These are phyloP conservation scores for Vollenhovia emeryi DNA, from an alignment of 1,140 invertebrate genomes.

Conservation along the genomic window DNA sequence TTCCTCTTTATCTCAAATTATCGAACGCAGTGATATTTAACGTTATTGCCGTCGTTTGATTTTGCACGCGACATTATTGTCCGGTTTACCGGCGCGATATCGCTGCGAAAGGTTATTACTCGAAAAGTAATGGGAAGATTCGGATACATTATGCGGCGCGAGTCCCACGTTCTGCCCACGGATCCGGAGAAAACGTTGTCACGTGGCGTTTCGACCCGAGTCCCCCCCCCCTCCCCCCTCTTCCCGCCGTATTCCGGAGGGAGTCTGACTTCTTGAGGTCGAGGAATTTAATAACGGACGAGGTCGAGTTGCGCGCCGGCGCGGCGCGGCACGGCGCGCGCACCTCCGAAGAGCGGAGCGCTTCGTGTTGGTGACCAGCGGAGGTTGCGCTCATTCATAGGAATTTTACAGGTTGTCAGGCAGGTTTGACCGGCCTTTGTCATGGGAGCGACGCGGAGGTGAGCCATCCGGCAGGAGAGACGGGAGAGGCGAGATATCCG, in stretches of 20 bases:
- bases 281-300: constrained; percentile 76
- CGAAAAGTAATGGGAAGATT: neutral
- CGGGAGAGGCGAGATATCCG: constrained; percentile 46
- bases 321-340: constrained; percentile 18
- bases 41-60: neutral
- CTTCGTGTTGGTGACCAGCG: constrained; percentile 60
- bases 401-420: constrained; percentile 82
- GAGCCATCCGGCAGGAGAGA: constrained; percentile 50
- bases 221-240: neutral
- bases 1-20: neutral
- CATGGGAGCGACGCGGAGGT: constrained; percentile 71
- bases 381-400: constrained; percentile 81
- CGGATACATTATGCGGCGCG: neutral
- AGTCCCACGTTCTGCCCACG: neutral
- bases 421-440: constrained; percentile 81
- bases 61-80: neutral
- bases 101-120: neutral
- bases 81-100: neutral
- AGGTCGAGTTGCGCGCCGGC: constrained; percentile 61
- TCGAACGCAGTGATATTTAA: neutral
- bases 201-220: constrained; percentile 57
- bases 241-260: constrained; percentile 1
- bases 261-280: constrained; percentile 68
- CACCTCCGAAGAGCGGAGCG: constrained; percentile 55
- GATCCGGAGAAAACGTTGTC: constrained; percentile 55